Base-by-base conservation (phyloP, 2,888 invertebrate genomes). In the Beris chalybata region DNA sequence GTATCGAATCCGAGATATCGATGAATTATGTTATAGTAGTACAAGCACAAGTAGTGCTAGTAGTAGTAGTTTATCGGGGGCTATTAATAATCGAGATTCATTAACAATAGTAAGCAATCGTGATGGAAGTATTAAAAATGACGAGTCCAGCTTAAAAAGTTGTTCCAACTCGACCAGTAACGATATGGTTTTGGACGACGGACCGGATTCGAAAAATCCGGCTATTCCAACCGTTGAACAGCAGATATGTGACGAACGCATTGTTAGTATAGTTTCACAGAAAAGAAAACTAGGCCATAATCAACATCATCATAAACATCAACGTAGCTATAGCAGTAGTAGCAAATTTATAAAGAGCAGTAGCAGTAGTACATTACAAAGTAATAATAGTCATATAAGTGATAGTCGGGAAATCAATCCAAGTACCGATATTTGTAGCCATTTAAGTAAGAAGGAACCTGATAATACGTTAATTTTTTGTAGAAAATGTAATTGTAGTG, bases 281-380 rank as follows among this genome's bases (percentile, higher is more conserved):
- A 50, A 43, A 15, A 50, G 61, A 32, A 50, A 52, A 50, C 45
- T 43, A n/a, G 30, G 47, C 54, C 53, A 64, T 64, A 38, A 38
- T 38, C 38, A 38, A 9, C 38, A 38, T 38, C 55, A 64, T 54
- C 45, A 64, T 64, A 45, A 54, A 54, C 45, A 54, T 52, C 50
- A 61, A 50, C 52, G 61, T 50, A 59, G 48, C 32, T 48, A 70
- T 64, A 70, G 74, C 32, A 79, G 77, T 61, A 76, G 77, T 64
- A 75, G 76, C 59, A 77, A 77, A 6, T 72, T 75, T 54, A 77
- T 76, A 69, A 77, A 77, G 57, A 77, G 76, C 67, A 77, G 76
- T 68, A 76, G 75, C 65, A 74, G 76, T 45, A 56, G 30, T 38
- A 61, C 61, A 61, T 30, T 61, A 30, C 61, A 61, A 38, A 74